Evolutionary conservation across 2,888 invertebrate genomes (phyloP), one percentile per base, ranked within the genome.

Genomic region (Coleophora flavipennella): DNA sequence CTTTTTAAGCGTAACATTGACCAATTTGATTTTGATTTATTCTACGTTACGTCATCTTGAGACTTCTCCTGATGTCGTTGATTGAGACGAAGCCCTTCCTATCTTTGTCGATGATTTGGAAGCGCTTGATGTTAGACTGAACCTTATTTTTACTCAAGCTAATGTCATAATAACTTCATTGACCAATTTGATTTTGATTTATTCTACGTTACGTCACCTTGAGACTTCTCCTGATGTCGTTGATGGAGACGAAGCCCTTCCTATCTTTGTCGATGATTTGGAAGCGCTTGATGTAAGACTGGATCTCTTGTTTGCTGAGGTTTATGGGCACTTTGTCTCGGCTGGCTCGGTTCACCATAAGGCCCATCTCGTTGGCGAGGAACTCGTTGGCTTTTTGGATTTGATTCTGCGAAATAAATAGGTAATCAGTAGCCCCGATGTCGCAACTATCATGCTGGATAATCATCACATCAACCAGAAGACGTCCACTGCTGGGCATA

Each of bases 161-260:
- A n/a, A n/a, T n/a, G n/a, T n/a, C n/a, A n/a, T n/a, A n/a, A n/a
- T n/a, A n/a, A n/a, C n/a, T n/a, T n/a, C n/a, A n/a, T n/a, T n/a
- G n/a, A n/a, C n/a, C n/a, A n/a, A n/a, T 20, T 20, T 20, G 3
- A 4, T 4, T 20, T 20, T 20, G 20, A 20, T 6, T 20, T 3
- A 4, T 3, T 20, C 20, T 20, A 20, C 20, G 20, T n/a, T 10
- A 40, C 43, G 35, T 43, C 43, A 98, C 98, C 93, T 98, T 97
- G 43, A 99, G 90, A 70, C 96, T 95, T 65, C 95, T 89, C 52
- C 98, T 88, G 51, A 99, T 94, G 69, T 99, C 99, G 71, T 97
- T 98, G 58, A 99, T 94, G 14, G 99, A 98, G 44, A 99, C 97
- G 77, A 94, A 99, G 54, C 99, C 99, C 76, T 99, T 99, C 63